Base-by-base conservation (phyloP, 2,888 invertebrate genomes). In the Leucozona laternaria region DNA sequence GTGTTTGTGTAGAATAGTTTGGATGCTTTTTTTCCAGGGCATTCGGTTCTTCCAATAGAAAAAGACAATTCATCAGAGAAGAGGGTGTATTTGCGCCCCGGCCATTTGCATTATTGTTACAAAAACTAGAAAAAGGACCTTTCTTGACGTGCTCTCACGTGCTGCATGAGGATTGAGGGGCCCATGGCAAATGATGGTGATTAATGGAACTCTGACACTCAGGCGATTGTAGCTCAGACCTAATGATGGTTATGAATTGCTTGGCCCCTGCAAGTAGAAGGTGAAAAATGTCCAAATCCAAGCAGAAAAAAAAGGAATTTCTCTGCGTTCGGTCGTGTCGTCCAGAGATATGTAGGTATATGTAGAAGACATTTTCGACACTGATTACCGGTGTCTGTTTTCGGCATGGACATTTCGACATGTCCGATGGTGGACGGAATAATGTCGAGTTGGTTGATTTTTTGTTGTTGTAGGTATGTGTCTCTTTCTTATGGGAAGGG, bases 181-280 rank as follows among this genome's bases (percentile, higher is more conserved):
- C 50, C 57, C 43, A 68, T 78, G 78, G 86, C 75, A 86, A 86
- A 82, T 86, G 86, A 86, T 71, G 82, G 86, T 86, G 86, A 86
- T 86, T 86, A 86, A 86, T 86, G 86, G 82, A 78, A 86, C 78
- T 75, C 78, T 86, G 86, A 79, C 82, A 86, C 81, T 82, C 60
- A 53, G 82, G 78, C 86, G 86, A 81, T 86, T 82, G 86, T 71
- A 86, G 86, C 75, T 86, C 71, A 78, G 78, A 86, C 86, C 86
- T 86, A 86, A 86, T 86, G 86, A 86, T 86, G 82, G 82, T 86
- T 86, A 86, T 86, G 86, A 86, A 86, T 86, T 81, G 79, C 78
- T 76, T 86, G 60, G 78, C 62, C 78, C 70, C 82, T 82, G 82
- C 82, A 79, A 79, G 58, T 82, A 64, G 86, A 82, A 86, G 82